Base-by-base conservation (phyloP, 2,797 vertebrate species). In the Chrysocyon brachyurus region DNA sequence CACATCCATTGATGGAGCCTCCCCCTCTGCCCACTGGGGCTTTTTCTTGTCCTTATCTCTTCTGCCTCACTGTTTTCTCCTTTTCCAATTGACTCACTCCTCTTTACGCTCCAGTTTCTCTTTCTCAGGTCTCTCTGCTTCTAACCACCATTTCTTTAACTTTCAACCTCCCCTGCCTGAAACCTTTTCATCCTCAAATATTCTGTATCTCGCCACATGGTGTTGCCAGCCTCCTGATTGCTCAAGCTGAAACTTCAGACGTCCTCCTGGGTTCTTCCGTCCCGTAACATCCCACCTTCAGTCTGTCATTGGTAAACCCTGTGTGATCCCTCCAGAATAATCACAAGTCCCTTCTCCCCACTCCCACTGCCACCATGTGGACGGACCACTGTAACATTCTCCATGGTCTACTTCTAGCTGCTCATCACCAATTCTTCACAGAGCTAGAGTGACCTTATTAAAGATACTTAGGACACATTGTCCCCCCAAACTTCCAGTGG, bases 201-300 rank as follows among this genome's bases (percentile, higher is more conserved):
- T 12, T n/a, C 83, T 49, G 28, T 56, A 3, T 24, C 59, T 31
- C 0, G 0, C 7, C 33, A 9, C 17, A 0, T 0, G 4, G 28
- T 1, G 0, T 12, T 28, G 78, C 64, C n/a, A 1, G 0, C 22
- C 6, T 8, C 79, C 10, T 2, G 5, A 0, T 3, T 0, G 36
- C 72, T 68, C 21, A 3, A 10, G 3, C 40, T 11, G 15, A 16
- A 40, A 28, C 28, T 26, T 24, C 31, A 63, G 64, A 10, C 3
- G 1, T 36, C 14, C 1, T 33, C 70, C 10, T 5, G 1, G 5
- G 0, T 4, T 12, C 66, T 26, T 28, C 24, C 9, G n/a, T 63
- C 52, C 49, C 22, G 12, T 54, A 17, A 5, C 6, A 64, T 33
- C 72, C 94, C n/a, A n/a, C 16, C 12, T 28, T 49, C 28, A 0